These are phyloP conservation scores for Istiophorus platypterus DNA, from an alignment of 2,113 vertebrate species.

Conservation along the genomic window DNA sequence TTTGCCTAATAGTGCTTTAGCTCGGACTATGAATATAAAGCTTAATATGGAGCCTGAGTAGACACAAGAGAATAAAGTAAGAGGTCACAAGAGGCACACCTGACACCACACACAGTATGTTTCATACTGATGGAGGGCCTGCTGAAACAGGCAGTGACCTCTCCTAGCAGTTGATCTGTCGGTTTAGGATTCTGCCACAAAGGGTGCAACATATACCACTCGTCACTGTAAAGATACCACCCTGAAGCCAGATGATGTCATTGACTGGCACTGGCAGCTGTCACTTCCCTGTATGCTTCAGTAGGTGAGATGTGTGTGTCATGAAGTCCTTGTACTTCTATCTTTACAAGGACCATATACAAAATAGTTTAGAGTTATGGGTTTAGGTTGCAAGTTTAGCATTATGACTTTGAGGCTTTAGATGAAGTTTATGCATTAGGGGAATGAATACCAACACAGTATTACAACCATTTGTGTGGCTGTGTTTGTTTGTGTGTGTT, in stretches of 20 bases:
- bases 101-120: background rate
- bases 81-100: conserved; percentile 18
- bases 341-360: background rate
- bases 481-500: conserved; percentile 1
- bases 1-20: background rate
- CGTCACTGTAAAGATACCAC: conserved; percentile 36
- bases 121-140: conserved; percentile 23
- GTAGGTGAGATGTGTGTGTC: conserved; percentile 44
- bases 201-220: conserved; percentile 46
- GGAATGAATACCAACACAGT: background rate
- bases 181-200: conserved; percentile 30
- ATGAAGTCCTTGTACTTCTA: conserved; percentile 2
- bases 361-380: background rate
- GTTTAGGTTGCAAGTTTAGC: background rate
- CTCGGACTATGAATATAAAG: background rate
- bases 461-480: background rate
- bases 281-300: conserved; percentile 44
- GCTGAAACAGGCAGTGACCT: conserved; percentile 26
- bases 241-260: conserved; percentile 65
- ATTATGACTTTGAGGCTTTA: background rate
- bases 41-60: background rate
- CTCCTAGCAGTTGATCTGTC: conserved; percentile 28
- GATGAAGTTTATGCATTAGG: background rate
- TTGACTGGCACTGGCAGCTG: conserved; percentile 74
- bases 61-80: background rate